A percentile compares a stretch with the other conserved stretches of the same genome.
These are phyloP conservation scores for Zoanthus solanderi DNA, from an alignment of 92 coral and sea anemone species.

Conservation along the genomic window DNA sequence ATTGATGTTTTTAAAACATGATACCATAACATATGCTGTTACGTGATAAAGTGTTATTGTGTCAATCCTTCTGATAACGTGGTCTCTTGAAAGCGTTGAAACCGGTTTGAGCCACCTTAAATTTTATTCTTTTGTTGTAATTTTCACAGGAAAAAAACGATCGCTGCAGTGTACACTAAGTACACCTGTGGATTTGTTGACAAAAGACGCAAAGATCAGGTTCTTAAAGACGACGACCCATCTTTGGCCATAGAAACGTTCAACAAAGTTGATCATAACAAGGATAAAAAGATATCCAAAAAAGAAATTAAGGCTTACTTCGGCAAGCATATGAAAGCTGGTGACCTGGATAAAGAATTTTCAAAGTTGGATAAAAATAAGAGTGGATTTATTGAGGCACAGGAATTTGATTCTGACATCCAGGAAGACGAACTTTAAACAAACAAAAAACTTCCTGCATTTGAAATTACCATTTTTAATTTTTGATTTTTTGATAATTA, in stretches of 20 bases:
- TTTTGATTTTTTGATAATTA: no score
- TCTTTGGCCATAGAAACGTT: background rate
- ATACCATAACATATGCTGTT: no score
- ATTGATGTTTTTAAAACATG: no score
- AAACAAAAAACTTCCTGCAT: no score
- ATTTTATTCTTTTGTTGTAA: background rate
- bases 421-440: background rate
- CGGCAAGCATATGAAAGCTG: conserved; percentile 1
- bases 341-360: background rate
- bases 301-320: conserved; percentile 31
- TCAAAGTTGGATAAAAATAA: conserved; percentile 20
- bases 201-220: background rate
- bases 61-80: no score
- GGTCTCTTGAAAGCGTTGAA: no score
- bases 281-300: conserved; percentile 30
- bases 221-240: background rate
- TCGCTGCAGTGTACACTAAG: background rate
- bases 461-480: no score
- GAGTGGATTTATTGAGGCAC: conserved; percentile 40
- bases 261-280: conserved; percentile 5
- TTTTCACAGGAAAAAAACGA: background rate
- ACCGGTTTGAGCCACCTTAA: no score
- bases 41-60: no score
- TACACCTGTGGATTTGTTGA: background rate
- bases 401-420: conserved; percentile 17